phyloP scores from a whole-genome alignment of 2,888 invertebrate genomes.

The Acanthosoma haemorrhoidale region DNA sequence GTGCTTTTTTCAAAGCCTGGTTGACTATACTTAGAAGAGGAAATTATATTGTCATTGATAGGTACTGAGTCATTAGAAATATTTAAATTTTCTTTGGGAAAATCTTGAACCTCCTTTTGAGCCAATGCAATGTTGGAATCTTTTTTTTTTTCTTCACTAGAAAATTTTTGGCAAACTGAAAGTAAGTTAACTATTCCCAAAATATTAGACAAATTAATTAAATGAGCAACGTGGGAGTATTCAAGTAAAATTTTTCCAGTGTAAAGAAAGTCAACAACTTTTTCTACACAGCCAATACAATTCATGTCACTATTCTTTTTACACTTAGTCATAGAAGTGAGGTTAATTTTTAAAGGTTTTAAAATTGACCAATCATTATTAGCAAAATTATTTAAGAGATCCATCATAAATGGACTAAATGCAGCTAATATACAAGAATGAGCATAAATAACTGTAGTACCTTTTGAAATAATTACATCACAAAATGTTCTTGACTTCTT shows the following conservation, averaged over 20 bases:
- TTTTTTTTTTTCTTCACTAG: neutral
- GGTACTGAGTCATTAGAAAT: neutral
- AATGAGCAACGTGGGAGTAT: conserved; percentile 23
- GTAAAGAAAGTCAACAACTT: conserved; percentile 33
- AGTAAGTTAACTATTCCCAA: conserved; percentile 26
- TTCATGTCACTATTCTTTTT: conserved; percentile 26
- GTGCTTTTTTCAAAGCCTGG: neutral
- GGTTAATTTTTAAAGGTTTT: conserved; percentile 30
- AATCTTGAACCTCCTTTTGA: neutral
- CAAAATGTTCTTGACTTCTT: conserved; percentile 24
- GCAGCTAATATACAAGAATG: conserved; percentile 35
- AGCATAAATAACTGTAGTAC: conserved; percentile 27
- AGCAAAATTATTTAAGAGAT: conserved; percentile 23
- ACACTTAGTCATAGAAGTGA: conserved; percentile 25
- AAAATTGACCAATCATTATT: conserved; percentile 29
- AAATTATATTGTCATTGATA: neutral
- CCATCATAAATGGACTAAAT: conserved; percentile 28
- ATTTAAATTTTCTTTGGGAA: neutral
- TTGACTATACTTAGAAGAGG: no score
- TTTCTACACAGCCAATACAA: conserved; percentile 32
- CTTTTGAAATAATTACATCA: conserved; percentile 30
- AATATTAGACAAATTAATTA: conserved; percentile 24
- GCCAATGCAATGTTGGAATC: neutral
- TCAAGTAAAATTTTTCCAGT: conserved; percentile 30
- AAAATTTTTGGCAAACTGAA: neutral